A percentile compares a stretch with the other conserved stretches of the same genome.
Conservation (phyloP, 1,140 invertebrate species). For the Euglossa dilemma region DNA sequence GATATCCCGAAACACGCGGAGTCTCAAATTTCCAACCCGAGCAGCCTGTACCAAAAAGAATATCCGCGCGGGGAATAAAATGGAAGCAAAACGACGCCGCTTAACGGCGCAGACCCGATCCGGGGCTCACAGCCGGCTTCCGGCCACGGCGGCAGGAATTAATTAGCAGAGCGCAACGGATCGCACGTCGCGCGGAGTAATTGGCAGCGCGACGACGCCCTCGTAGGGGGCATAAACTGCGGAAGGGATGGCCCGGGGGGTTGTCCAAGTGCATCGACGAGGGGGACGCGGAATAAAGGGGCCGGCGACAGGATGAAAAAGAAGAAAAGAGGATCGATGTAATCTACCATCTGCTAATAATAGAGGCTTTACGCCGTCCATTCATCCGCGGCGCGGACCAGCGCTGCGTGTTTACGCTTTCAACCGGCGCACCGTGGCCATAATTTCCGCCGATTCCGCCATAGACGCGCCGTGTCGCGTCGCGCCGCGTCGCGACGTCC, state of each 20-base stretch:
- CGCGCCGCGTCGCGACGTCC: not conserved
- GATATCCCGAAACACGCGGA: no score
- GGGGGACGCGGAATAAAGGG: slow-evolving; percentile 61
- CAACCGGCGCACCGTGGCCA: not conserved
- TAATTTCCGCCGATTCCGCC: slow-evolving; percentile 22
- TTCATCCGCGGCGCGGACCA: slow-evolving; percentile 71
- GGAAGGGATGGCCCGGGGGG: slow-evolving; percentile 55
- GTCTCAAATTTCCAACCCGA: not conserved
- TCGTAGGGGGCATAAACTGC: slow-evolving; percentile 77
- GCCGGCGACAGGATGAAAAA: slow-evolving; percentile 54
- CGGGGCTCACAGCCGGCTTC: slow-evolving; percentile 39
- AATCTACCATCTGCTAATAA: slow-evolving; percentile 82
- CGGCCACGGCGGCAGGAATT: slow-evolving; percentile 72
- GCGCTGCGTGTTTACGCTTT: slow-evolving; percentile 51
- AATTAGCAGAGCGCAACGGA: slow-evolving; percentile 76
- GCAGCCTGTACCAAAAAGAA: not conserved
- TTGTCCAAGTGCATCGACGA: slow-evolving; percentile 55
- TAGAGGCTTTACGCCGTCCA: slow-evolving; percentile 77
- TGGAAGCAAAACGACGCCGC: not conserved
- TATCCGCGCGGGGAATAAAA: not conserved
- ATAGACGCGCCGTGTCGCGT: not conserved
- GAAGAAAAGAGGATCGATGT: slow-evolving; percentile 79
- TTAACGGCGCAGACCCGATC: not conserved
- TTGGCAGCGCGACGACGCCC: slow-evolving; percentile 78
- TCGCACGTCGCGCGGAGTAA: slow-evolving; percentile 73